Conservation (phyloP, 2,797 vertebrate species). For the Platalea minor region DNA sequence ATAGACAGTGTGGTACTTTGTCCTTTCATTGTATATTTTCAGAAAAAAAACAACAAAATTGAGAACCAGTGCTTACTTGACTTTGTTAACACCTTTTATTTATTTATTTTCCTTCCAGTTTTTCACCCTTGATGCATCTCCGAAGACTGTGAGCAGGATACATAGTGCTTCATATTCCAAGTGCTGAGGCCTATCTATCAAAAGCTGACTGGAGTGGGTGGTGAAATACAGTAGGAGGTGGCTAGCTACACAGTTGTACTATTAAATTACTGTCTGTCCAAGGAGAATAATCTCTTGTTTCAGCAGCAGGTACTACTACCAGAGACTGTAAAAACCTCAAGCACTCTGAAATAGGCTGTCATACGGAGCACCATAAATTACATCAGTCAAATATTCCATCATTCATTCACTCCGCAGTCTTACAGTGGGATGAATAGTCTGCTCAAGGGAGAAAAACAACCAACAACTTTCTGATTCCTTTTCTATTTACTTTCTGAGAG, state of each 20-base stretch:
- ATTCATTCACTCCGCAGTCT: slow-evolving; percentile 36
- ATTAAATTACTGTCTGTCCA: slow-evolving; percentile 75
- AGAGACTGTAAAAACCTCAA: slow-evolving; percentile 71
- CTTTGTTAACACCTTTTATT: slow-evolving; percentile 17
- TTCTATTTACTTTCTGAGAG: slow-evolving; percentile 42
- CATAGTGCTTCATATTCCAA: slow-evolving; percentile 26
- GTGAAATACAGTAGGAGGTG: slow-evolving; percentile 63
- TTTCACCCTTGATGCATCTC: slow-evolving; percentile 44
- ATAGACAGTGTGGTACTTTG: background rate
- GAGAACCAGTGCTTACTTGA: background rate
- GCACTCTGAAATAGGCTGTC: slow-evolving; percentile 70
- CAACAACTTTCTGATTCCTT: slow-evolving; percentile 40
- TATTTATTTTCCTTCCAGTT: slow-evolving; percentile 40
- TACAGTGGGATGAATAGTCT: slow-evolving; percentile 54
- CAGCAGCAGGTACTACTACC: slow-evolving; percentile 72
- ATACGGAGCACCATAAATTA: slow-evolving; percentile 75
- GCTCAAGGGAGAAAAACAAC: slow-evolving; percentile 39
- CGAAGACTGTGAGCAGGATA: slow-evolving; percentile 32
- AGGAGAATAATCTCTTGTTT: slow-evolving; percentile 77
- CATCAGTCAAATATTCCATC: slow-evolving; percentile 70
- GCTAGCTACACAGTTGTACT: slow-evolving; percentile 68
- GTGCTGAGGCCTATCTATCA: slow-evolving; percentile 63
- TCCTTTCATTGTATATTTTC: background rate
- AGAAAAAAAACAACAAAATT: background rate
- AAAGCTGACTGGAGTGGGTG: slow-evolving; percentile 51